Evolutionary conservation across 1,140 invertebrate genomes (phyloP).

Genomic region (Tetragonula clypearis): DNA sequence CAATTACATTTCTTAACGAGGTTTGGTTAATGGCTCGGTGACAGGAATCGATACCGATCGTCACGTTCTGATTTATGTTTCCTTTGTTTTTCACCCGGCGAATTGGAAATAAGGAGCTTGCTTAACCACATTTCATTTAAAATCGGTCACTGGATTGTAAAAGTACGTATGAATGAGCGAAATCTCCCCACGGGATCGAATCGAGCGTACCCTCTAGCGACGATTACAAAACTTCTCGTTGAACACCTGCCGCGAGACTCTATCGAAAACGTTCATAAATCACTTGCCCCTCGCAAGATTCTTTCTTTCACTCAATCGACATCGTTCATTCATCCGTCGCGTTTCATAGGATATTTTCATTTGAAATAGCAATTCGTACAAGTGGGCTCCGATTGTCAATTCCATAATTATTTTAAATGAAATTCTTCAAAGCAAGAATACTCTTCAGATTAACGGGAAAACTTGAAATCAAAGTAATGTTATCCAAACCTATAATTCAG

Average conservation of each 20-base stretch:
- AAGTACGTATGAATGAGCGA: constrained; percentile 15
- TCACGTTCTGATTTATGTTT: constrained; percentile 10
- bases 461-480: background rate
- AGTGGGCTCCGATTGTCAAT: too few relatives aligned
- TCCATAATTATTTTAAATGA: too few relatives aligned
- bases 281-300: background rate
- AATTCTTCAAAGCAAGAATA: too few relatives aligned
- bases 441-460: too few relatives aligned
- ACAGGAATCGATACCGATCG: background rate
- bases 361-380: background rate
- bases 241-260: constrained; percentile 43
- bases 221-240: constrained; percentile 41
- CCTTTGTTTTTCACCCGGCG: background rate
- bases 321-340: constrained; percentile 34
- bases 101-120: background rate
- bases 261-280: constrained; percentile 48
- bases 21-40: background rate
- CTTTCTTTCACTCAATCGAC: constrained; percentile 11
- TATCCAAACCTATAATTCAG: background rate
- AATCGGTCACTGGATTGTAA: background rate
- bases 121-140: background rate
- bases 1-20: background rate
- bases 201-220: constrained; percentile 15
- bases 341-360: background rate
- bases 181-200: constrained; percentile 5